phyloP scores from a whole-genome alignment of 2,797 vertebrate genomes.

The Syndactyla subalaris region DNA sequence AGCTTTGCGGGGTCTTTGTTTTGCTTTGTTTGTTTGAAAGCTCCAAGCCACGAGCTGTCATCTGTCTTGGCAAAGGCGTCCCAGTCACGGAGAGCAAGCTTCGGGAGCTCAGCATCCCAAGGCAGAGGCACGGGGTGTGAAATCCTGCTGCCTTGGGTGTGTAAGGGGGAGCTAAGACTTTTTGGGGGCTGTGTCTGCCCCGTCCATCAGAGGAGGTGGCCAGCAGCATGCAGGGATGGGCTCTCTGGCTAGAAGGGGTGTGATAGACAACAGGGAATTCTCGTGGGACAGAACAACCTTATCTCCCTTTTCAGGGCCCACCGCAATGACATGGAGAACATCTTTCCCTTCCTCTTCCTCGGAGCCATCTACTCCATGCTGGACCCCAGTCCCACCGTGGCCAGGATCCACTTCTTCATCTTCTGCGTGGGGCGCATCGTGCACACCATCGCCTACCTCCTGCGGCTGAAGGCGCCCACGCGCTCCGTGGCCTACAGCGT shows the following conservation, averaged over 20 bases:
- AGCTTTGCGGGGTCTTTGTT: background rate
- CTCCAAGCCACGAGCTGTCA: background rate
- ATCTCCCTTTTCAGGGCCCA: constrained; percentile 82
- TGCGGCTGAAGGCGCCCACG: constrained; percentile 81
- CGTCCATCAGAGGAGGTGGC: background rate
- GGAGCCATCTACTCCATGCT: constrained; percentile 89
- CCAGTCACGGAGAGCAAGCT: background rate
- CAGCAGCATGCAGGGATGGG: background rate
- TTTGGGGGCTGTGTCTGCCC: background rate
- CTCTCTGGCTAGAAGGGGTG: background rate
- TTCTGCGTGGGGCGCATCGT: constrained; percentile 85
- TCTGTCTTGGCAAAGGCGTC: background rate
- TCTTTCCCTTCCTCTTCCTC: constrained; percentile 94
- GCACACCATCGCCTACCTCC: constrained; percentile 90
- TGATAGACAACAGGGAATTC: background rate
- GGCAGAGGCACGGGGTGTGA: background rate
- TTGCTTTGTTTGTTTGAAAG: constrained; percentile 19
- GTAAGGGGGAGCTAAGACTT: background rate
- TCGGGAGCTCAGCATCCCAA: background rate
- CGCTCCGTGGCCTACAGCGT: constrained; percentile 87
- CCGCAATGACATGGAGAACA: constrained; percentile 93
- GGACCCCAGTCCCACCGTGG: constrained; percentile 79
- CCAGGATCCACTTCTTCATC: constrained; percentile 87
- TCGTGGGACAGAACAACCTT: background rate
- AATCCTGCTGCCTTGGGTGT: background rate